phyloP scores from a whole-genome alignment of 2,797 vertebrate genomes.

The Enoplosus armatus region DNA sequence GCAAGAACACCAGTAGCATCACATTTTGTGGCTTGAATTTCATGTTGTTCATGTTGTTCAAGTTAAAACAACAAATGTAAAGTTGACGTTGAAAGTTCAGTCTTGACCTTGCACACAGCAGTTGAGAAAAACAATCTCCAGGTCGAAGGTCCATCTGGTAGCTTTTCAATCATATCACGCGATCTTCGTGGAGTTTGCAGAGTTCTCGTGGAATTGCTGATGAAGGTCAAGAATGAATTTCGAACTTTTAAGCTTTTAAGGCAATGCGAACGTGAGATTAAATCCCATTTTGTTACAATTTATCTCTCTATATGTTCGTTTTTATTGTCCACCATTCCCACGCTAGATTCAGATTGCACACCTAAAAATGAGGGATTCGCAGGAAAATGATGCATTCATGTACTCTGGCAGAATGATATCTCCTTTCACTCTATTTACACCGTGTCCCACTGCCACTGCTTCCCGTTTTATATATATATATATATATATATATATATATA shows the following conservation, averaged over 20 bases:
- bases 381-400: not conserved
- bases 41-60: not conserved
- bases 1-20: not conserved
- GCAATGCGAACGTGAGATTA: not conserved
- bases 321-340: not conserved
- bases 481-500: no score
- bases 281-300: not conserved
- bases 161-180: not conserved
- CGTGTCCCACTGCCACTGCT: not conserved
- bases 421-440: not conserved
- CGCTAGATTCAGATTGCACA: not conserved
- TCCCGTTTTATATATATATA: no score
- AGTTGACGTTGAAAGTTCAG: not conserved
- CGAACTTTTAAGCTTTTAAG: no score
- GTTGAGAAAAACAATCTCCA: not conserved
- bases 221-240: not conserved
- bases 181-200: not conserved
- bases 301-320: not conserved
- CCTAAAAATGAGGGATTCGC: not conserved
- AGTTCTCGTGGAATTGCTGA: not conserved
- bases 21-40: not conserved
- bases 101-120: not conserved
- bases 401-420: not conserved
- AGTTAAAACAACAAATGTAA: not conserved
- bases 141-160: not conserved